Evolutionary conservation across 2,888 invertebrate species (phyloP).

Genomic region (Sussaba pulchella): DNA sequence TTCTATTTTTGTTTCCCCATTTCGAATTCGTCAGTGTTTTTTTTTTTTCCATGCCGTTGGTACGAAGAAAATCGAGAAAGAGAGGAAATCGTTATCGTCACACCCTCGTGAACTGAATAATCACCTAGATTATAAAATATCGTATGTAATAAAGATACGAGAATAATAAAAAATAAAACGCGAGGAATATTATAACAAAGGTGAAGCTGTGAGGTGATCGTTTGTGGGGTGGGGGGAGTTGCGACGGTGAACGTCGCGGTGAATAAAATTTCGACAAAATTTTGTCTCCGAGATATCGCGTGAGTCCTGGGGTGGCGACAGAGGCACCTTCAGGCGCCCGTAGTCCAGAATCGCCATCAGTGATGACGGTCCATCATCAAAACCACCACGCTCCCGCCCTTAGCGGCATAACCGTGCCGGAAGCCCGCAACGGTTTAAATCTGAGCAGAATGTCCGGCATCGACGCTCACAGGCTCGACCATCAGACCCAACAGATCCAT

Average conservation of each 20-base stretch:
- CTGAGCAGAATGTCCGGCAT: conserved; percentile 81
- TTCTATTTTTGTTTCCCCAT: background rate
- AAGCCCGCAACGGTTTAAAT: conserved; percentile 79
- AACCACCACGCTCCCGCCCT: conserved; percentile 83
- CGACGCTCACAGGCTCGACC: conserved; percentile 77
- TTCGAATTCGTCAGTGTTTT: too few species aligned
- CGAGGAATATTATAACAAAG: background rate
- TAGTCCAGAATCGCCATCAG: conserved; percentile 79
- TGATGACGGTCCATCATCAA: conserved; percentile 84
- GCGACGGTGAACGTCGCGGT: conserved; percentile 63
- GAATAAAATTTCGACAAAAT: conserved; percentile 79
- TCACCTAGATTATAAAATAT: conserved; percentile 1
- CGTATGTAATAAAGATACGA: background rate
- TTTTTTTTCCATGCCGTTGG: background rate
- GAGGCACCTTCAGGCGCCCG: conserved; percentile 81
- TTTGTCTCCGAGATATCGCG: conserved; percentile 81
- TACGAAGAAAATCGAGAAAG: background rate
- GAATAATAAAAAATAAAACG: background rate
- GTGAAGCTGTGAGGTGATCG: conserved; percentile 6
- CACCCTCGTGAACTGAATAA: conserved; percentile 24
- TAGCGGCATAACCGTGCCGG: conserved; percentile 79
- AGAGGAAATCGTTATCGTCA: conserved; percentile 33
- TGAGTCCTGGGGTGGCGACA: conserved; percentile 82
- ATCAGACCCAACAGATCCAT: conserved; percentile 73
- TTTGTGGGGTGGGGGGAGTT: too few species aligned